Percentiles rank a stretch among this genome's conserved stretches.
Conservation (phyloP, 2,888 invertebrate genomes). For the Ochlodes sylvanus region DNA sequence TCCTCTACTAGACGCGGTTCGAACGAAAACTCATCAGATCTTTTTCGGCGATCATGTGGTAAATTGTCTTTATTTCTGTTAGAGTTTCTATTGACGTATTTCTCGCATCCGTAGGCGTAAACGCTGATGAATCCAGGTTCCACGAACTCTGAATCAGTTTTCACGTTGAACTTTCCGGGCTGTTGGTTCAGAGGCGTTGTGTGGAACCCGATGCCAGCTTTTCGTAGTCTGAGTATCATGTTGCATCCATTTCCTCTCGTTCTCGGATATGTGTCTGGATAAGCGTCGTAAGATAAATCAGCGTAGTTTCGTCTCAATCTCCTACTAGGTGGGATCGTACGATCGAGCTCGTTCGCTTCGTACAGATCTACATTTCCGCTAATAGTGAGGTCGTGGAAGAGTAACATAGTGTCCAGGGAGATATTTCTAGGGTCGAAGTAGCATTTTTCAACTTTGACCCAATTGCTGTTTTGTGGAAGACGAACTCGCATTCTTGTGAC, state of each 20-base stretch:
- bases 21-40: slow-evolving; percentile 77
- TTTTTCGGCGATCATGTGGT: slow-evolving; percentile 62
- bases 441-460: slow-evolving; percentile 91
- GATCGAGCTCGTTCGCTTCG: slow-evolving; percentile 71
- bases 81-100: slow-evolving; percentile 76
- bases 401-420: slow-evolving; percentile 90
- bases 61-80: slow-evolving; percentile 70
- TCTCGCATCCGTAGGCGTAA: slow-evolving; percentile 93
- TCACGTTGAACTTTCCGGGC: slow-evolving; percentile 89
- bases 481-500: slow-evolving; percentile 89
- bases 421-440: slow-evolving; percentile 90
- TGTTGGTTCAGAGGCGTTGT: slow-evolving; percentile 89
- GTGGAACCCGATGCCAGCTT: slow-evolving; percentile 92
- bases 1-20: slow-evolving; percentile 61
- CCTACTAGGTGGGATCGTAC: slow-evolving; percentile 61
- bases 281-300: slow-evolving; percentile 62
- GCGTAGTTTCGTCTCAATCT: slow-evolving; percentile 69
- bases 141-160: slow-evolving; percentile 93
- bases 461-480: slow-evolving; percentile 87
- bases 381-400: slow-evolving; percentile 92
- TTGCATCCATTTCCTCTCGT: slow-evolving; percentile 85
- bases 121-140: slow-evolving; percentile 94
- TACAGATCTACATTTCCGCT: slow-evolving; percentile 90
- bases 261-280: slow-evolving; percentile 59
- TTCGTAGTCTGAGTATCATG: slow-evolving; percentile 91